These are phyloP conservation scores for Ispidina lecontei DNA, from an alignment of 2,797 vertebrate species.

Conservation along the genomic window DNA sequence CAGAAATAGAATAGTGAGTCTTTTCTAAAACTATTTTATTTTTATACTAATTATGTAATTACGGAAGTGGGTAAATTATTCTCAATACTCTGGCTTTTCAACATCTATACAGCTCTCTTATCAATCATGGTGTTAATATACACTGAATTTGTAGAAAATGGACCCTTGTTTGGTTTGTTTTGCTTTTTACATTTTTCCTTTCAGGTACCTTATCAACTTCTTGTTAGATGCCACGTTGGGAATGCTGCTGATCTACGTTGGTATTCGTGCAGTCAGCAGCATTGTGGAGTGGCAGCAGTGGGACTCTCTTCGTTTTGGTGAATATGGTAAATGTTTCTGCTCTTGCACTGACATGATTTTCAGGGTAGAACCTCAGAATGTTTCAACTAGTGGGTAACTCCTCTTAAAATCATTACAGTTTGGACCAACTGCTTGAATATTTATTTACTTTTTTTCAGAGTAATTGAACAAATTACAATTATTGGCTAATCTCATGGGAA, in stretches of 20 bases:
- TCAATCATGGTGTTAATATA: not conserved
- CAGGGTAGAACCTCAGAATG: not conserved
- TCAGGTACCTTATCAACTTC: constrained; percentile 98
- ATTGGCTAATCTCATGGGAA: not conserved
- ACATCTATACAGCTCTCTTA: not conserved
- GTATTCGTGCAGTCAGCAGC: constrained; percentile 88
- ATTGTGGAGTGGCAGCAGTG: constrained; percentile 97
- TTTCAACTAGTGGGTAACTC: not conserved
- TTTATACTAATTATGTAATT: not conserved
- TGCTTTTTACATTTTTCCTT: not conserved
- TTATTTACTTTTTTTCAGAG: not conserved
- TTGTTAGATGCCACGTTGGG: constrained; percentile 94
- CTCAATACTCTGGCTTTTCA: not conserved
- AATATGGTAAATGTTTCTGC: constrained; percentile 87
- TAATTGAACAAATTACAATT: not conserved
- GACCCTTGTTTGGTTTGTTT: not conserved
- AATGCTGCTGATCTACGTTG: constrained; percentile 96
- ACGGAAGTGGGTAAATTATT: not conserved
- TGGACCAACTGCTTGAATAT: not conserved
- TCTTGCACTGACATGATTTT: not conserved
- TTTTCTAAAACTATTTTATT: not conserved
- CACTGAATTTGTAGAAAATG: not conserved
- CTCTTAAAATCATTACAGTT: not conserved
- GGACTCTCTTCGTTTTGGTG: constrained; percentile 96
- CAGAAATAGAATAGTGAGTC: not conserved